Base-by-base conservation (phyloP, 2,797 vertebrate genomes). In the Mus spretus region DNA sequence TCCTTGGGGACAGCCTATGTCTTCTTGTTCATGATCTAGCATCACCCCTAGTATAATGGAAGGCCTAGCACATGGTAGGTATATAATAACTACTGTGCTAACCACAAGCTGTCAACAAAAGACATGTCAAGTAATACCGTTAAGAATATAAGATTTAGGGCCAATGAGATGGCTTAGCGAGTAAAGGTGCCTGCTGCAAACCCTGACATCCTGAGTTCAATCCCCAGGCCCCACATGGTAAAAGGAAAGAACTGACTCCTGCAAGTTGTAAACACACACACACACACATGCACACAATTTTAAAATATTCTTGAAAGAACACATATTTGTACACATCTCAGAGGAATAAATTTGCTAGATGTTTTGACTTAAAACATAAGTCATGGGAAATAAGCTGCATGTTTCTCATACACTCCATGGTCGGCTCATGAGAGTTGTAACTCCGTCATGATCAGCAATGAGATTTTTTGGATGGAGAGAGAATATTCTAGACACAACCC, bases 401-500 rank as follows among this genome's bases (percentile, higher is more conserved):
- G 31, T 34, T 40, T 96, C 50, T 47, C 78, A 61, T 40, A 44
- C 3, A n/a, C 72, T 2, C 34, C 7, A 83, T 40, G 59, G 28
- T 79, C 6, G 57, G n/a, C 47, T 72, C 57, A 44, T 55, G 24
- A 47, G 57, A 77, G 15, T 80, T 59, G 91, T 59, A 74, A 55
- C 17, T 55, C 63, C 81, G 75, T 93, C 59, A 74, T 70, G 37
- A 6, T 34, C 55, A 3, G 53, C 15, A 93, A 79, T 88, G 47
- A 63, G 22, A 82, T 10, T 72, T 55, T 55, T 3, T 53, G 75
- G 9, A 26, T 44, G 1, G 37, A 74, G 53, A 93, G 57, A 61
- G 70, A 84, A 31, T 57, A 82, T 31, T 63, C 65, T 34, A 90
- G n/a, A 50, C 72, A 89, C 96, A 83, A 87, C 9, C 31, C 37